Percentiles rank a stretch among this genome's conserved stretches.
These are phyloP conservation scores for Microctonus brassicae DNA, from an alignment of 2,888 invertebrate genomes.

Conservation along the genomic window DNA sequence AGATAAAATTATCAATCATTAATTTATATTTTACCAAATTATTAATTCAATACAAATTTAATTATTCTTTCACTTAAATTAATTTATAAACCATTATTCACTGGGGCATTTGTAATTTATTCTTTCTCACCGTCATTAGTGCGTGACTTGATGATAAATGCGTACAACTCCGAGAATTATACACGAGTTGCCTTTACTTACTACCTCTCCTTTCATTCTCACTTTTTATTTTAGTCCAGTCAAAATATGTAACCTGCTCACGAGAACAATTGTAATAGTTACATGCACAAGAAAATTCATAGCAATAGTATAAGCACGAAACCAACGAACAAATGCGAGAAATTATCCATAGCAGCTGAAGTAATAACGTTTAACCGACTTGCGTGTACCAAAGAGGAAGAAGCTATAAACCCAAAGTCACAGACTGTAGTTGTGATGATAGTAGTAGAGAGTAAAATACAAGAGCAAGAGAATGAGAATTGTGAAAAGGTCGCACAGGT, in stretches of 20 bases:
- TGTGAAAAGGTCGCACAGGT: slow-evolving; percentile 22
- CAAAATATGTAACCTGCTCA: slow-evolving; percentile 7
- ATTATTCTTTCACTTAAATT: too few relatives aligned
- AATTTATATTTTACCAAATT: too few relatives aligned
- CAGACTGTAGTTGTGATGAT: too few relatives aligned
- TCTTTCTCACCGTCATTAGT: neutral
- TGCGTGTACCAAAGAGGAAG: slow-evolving; percentile 34
- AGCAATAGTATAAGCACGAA: slow-evolving; percentile 36
- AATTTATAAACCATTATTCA: neutral
- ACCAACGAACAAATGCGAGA: slow-evolving; percentile 58
- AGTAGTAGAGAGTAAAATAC: slow-evolving; percentile 15
- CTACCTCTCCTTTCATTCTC: neutral
- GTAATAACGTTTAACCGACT: slow-evolving; percentile 62
- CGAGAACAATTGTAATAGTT: slow-evolving; percentile 23
- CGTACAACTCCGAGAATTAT: slow-evolving; percentile 18
- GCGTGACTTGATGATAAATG: slow-evolving; percentile 11
- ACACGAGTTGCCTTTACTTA: slow-evolving; percentile 3
- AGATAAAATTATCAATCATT: too few relatives aligned
- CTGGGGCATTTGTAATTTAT: neutral
- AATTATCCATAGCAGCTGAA: slow-evolving; percentile 63
- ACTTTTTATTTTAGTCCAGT: neutral
- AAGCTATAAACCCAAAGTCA: slow-evolving; percentile 17
- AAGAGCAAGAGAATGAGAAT: slow-evolving; percentile 31
- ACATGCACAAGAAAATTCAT: slow-evolving; percentile 26
- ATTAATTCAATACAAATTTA: too few relatives aligned